Percentiles rank a stretch among this genome's conserved stretches.
Conservation (phyloP, 2,113 vertebrate genomes). For the Empidonax traillii region DNA sequence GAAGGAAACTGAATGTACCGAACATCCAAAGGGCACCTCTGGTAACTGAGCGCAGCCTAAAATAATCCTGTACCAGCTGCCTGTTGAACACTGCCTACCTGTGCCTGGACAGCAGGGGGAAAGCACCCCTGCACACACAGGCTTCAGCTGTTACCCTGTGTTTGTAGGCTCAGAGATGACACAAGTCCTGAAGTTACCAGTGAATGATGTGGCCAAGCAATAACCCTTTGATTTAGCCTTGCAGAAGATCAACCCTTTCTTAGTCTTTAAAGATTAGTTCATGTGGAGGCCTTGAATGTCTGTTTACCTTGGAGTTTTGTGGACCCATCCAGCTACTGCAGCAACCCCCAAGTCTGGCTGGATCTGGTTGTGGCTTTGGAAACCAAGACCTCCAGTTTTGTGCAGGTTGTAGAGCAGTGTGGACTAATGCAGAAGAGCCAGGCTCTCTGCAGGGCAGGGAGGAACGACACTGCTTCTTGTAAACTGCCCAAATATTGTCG, state of each 20-base stretch:
- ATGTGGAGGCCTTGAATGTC: neutral
- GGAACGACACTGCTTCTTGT: neutral
- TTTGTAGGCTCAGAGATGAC: neutral
- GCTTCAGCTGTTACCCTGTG: neutral
- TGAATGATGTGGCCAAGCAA: neutral
- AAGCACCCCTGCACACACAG: fast-evolving
- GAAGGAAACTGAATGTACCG: neutral
- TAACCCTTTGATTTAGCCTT: neutral
- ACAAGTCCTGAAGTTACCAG: neutral
- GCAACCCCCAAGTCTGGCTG: fast-evolving
- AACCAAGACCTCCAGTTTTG: neutral
- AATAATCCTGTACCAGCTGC: neutral
- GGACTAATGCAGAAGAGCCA: neutral
- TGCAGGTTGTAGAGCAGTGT: neutral
- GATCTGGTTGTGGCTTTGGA: neutral
- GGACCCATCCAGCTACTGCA: neutral
- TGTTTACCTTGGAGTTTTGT: neutral
- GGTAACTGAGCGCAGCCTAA: neutral
- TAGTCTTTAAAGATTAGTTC: neutral
- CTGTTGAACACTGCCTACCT: neutral
- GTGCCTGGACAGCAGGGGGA: neutral
- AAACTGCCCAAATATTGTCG: neutral
- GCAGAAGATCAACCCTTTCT: neutral
- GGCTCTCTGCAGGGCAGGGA: neutral
- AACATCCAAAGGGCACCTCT: neutral